Evolutionary conservation across 2,113 vertebrate genomes (phyloP).

Genomic region (Corythaixoides concolor): DNA sequence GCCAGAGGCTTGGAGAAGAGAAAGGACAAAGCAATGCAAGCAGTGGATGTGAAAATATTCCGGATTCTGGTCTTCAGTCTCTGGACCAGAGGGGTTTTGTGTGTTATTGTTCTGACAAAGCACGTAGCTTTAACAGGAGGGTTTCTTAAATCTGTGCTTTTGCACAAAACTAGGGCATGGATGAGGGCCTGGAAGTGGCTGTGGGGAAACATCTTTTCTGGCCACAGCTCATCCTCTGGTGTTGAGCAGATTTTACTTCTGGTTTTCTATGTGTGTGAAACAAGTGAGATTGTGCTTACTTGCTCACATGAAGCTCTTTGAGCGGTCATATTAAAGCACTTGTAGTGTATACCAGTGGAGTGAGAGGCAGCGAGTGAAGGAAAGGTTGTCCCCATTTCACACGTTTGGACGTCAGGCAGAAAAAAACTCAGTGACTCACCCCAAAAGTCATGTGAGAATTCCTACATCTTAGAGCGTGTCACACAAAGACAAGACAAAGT

Average conservation of each 20-base stretch:
- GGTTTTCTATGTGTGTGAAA: background rate
- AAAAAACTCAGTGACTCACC: background rate
- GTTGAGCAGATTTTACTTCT: background rate
- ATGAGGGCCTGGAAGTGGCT: background rate
- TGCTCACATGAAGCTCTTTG: background rate
- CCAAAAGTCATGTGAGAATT: background rate
- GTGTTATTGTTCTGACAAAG: background rate
- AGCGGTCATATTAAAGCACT: rapidly evolving
- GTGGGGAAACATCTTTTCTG: background rate
- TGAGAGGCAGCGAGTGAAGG: background rate
- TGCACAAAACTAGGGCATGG: background rate
- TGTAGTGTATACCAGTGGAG: background rate
- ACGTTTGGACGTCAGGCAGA: background rate
- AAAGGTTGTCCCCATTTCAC: background rate
- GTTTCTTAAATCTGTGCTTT: background rate
- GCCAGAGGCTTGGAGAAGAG: background rate
- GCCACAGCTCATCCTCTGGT: rapidly evolving
- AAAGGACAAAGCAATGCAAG: background rate
- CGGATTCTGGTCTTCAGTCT: background rate
- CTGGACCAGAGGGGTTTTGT: background rate
- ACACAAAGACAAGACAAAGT: background rate
- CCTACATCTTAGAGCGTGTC: rapidly evolving
- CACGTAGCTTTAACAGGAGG: background rate
- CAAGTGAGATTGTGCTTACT: background rate
- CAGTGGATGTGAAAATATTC: background rate